Base-by-base conservation (phyloP, 2,113 vertebrate genomes). In the Arothron firmamentum region DNA sequence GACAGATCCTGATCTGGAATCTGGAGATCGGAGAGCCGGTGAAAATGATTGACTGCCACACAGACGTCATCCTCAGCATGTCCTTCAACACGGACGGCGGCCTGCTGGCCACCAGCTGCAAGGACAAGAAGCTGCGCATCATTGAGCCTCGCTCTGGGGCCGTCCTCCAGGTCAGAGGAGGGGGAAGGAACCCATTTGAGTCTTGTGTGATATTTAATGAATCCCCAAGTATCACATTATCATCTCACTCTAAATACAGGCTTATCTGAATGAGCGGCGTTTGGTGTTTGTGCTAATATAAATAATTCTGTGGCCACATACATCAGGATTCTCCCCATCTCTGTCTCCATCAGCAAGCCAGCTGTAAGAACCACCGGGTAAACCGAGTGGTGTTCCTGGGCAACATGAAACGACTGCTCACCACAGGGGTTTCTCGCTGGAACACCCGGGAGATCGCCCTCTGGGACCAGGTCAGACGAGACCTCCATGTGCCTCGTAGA, bases 21-120 rank as follows among this genome's bases (percentile, higher is more conserved):
- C 90, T 99, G 88, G 96, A 98, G 12, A 87, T 93, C 0, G 96
- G 94, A 0, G 96, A 98, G 78, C 94, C 97, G 0, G 96, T 99
- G 82, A 98, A 98, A 78, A 98, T 99, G 96, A 96, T 99, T 0
- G 97, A 98, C 81, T 99, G 97, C 82, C 97, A 99, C 89, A 81
- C 90, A 0, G 97, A 99, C 0, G 96, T 98, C 78, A 93, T 99
- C 87, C 93, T 98, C 65, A 96, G 94, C 87, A 90, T 99, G 94
- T 97, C 96, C 77, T 98, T 99, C 89, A 99, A 98, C 88, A 91
- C 92, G 0, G 94, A 98, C 0, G 97, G 97, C 61, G 97, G 97
- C 85, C 92, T 98, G 53, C 72, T 99, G 77, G 91, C 95, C 83
- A 99, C 96, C 85, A 92, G 92, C 62, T 99, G 97, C 89, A 98